Conservation (phyloP, 2,113 vertebrate species). For the Bubalus kerabau region DNA sequence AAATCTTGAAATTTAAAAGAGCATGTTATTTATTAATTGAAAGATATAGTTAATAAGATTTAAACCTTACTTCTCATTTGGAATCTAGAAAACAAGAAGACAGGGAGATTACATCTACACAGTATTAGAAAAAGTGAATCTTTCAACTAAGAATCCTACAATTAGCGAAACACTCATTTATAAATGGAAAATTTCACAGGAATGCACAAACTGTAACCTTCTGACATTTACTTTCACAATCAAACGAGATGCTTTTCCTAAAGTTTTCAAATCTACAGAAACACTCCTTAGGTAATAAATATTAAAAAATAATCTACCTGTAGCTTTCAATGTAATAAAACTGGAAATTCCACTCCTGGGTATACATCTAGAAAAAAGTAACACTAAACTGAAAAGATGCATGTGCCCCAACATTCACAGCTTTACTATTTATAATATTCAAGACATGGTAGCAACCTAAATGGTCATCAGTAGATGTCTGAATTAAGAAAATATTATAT, state of each 20-base stretch:
- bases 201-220: not conserved
- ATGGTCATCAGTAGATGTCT: not conserved
- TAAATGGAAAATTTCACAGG: not conserved
- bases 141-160: not conserved
- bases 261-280: not conserved
- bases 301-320: not conserved
- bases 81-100: not conserved
- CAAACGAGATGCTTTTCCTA: not conserved
- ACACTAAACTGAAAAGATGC: not conserved
- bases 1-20: not conserved
- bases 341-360: not conserved
- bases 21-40: not conserved
- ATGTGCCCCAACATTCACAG: not conserved
- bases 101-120: not conserved
- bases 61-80: not conserved
- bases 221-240: not conserved
- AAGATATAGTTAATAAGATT: not conserved
- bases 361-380: not conserved
- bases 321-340: not conserved
- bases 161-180: not conserved
- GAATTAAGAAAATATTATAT: not conserved
- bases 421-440: not conserved
- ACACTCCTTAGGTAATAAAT: not conserved
- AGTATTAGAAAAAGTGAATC: not conserved
- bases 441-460: not conserved